Evolutionary conservation across 1,140 invertebrate genomes (phyloP).

Genomic region (Drosophila kurseongensis): DNA sequence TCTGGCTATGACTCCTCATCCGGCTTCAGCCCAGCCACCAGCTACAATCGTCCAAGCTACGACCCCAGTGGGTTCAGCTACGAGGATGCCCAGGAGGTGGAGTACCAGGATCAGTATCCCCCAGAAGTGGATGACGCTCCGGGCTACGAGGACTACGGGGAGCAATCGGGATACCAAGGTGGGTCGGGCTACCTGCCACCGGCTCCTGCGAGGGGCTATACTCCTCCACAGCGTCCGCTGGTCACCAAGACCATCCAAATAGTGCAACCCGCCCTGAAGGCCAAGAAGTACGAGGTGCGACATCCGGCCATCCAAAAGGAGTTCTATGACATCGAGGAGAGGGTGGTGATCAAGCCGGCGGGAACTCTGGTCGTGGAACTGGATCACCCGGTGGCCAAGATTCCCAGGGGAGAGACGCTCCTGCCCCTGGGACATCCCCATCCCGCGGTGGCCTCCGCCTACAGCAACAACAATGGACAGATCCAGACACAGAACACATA

Average conservation of each 20-base stretch:
- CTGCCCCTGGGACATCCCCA: conserved; percentile 77
- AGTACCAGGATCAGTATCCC: conserved; percentile 74
- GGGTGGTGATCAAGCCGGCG: conserved; percentile 87
- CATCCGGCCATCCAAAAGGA: conserved; percentile 88
- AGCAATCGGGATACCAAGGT: conserved; percentile 48
- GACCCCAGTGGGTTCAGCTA: conserved; percentile 60
- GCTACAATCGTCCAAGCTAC: conserved; percentile 67
- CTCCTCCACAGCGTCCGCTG: conserved; percentile 56
- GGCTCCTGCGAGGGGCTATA: conserved; percentile 48
- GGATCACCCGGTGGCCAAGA: conserved; percentile 87
- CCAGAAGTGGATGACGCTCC: conserved; percentile 65
- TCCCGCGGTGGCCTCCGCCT: conserved; percentile 74
- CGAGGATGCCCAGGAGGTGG: conserved; percentile 65
- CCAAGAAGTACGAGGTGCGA: conserved; percentile 85
- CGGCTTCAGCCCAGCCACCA: conserved; percentile 43
- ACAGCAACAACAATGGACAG: conserved; percentile 61
- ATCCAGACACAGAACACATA: conserved; percentile 51
- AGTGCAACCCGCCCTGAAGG: conserved; percentile 78
- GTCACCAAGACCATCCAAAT: conserved; percentile 83
- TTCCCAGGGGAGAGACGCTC: conserved; percentile 85
- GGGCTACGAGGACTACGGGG: conserved; percentile 65
- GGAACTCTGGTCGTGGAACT: conserved; percentile 88
- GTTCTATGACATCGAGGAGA: conserved; percentile 89
- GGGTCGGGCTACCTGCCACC: conserved; percentile 65
- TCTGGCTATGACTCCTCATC: conserved; percentile 48